These are phyloP conservation scores for Okamejei kenojei DNA, from an alignment of 2,797 vertebrate genomes.

Conservation along the genomic window DNA sequence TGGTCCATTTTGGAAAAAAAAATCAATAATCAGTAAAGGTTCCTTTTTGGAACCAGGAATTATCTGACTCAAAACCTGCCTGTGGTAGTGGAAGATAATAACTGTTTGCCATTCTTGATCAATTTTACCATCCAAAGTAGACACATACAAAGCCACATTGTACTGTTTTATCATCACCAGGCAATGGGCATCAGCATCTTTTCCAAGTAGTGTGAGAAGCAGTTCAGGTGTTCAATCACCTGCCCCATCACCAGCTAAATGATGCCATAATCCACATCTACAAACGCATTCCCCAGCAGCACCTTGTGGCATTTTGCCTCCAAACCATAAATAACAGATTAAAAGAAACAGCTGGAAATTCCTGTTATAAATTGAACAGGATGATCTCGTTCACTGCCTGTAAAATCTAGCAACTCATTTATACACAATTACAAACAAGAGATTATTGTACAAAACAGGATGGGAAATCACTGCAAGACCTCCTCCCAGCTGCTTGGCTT, in stretches of 20 bases:
- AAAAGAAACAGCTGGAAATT: not conserved
- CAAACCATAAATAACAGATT: not conserved
- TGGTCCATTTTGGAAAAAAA: not conserved
- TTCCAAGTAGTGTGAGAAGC: not conserved
- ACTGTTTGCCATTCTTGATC: not conserved
- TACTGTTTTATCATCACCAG: not conserved
- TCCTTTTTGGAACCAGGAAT: not conserved
- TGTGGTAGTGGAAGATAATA: not conserved
- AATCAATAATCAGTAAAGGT: not conserved
- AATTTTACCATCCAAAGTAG: not conserved
- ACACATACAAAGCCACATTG: not conserved
- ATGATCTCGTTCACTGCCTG: not conserved
- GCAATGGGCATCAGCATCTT: not conserved
- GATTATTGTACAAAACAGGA: not conserved
- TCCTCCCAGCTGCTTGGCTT: conserved; percentile 78
- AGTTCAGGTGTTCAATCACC: not conserved
- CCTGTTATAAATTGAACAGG: not conserved
- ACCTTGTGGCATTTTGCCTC: not conserved
- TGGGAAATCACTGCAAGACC: conserved; percentile 61
- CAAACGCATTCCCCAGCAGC: not conserved
- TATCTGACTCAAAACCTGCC: not conserved
- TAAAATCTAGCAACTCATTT: not conserved
- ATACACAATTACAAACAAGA: conserved; percentile 7
- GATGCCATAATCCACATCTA: not conserved
- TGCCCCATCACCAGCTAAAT: not conserved